Percentiles rank a stretch among this genome's conserved stretches.
phyloP scores from a whole-genome alignment of 2,888 invertebrate species.

The Glyphotaelius pellucidus region DNA sequence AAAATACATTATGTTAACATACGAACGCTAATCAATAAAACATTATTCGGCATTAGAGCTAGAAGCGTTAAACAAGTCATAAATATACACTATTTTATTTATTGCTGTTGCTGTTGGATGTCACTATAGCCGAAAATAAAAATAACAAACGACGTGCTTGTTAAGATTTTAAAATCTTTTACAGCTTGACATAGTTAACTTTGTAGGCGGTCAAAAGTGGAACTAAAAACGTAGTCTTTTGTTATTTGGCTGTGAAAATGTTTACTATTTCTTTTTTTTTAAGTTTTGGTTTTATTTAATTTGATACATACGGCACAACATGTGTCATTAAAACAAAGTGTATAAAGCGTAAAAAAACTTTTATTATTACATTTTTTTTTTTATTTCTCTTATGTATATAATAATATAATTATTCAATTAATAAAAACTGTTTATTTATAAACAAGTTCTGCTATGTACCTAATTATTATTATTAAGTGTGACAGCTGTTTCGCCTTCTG shows the following conservation, averaged over 20 bases:
- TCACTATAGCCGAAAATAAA: not conserved
- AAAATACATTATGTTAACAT: not conserved
- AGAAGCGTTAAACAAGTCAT: not conserved
- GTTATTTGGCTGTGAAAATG: not conserved
- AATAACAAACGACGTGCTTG: not conserved
- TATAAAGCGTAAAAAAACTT: too few relatives aligned
- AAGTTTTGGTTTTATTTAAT: too few relatives aligned
- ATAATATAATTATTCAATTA: too few relatives aligned
- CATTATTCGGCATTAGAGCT: slow-evolving; percentile 2
- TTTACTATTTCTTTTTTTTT: not conserved
- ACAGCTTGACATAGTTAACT: not conserved
- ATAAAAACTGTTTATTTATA: too few relatives aligned
- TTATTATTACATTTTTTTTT: too few relatives aligned
- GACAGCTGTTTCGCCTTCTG: too few relatives aligned
- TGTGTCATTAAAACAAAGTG: too few relatives aligned
- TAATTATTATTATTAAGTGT: too few relatives aligned
- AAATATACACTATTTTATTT: not conserved
- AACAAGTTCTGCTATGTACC: too few relatives aligned
- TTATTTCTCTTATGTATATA: too few relatives aligned
- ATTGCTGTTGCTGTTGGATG: not conserved
- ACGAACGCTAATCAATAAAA: not conserved
- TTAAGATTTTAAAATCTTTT: not conserved
- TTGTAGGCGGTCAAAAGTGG: not conserved
- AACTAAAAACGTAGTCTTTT: not conserved
- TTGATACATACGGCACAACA: too few relatives aligned